Percentiles rank a stretch among this genome's conserved stretches.
Conservation (phyloP, 2,113 vertebrate species). For the Oriolus oriolus region DNA sequence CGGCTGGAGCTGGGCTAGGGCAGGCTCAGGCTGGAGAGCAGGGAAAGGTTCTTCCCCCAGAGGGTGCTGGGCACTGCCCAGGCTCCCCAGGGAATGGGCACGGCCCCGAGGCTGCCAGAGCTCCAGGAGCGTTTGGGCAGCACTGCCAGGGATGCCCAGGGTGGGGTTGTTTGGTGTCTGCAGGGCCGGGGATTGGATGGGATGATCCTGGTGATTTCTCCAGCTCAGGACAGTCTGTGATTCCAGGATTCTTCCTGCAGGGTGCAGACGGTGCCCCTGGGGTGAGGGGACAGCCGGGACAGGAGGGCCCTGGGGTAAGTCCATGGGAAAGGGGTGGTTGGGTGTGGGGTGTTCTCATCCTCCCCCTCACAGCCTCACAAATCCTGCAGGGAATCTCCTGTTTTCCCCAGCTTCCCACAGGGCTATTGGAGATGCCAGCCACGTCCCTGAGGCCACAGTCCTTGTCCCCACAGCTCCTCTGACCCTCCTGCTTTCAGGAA, state of each 20-base stretch:
- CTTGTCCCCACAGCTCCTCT: neutral
- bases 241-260: conserved; percentile 57
- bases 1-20: neutral
- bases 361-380: neutral
- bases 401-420: accelerated
- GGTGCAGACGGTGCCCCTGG: conserved; percentile 72
- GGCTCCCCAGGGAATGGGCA: neutral
- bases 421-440: neutral
- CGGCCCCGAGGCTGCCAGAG: neutral
- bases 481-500: neutral
- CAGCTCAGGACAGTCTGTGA: neutral
- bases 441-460: accelerated
- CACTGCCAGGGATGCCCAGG: neutral
- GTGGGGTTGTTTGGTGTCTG: neutral
- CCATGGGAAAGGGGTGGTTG: neutral
- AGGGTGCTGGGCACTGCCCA: neutral
- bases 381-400: neutral
- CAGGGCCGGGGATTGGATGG: accelerated
- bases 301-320: conserved; percentile 81
- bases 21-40: neutral
- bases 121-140: neutral
- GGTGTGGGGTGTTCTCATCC: neutral
- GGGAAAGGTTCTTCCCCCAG: neutral
- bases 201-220: neutral
- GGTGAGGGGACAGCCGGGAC: conserved; percentile 75